These are phyloP conservation scores for Lamprotornis superbus DNA, from an alignment of 2,113 vertebrate species.

Conservation along the genomic window DNA sequence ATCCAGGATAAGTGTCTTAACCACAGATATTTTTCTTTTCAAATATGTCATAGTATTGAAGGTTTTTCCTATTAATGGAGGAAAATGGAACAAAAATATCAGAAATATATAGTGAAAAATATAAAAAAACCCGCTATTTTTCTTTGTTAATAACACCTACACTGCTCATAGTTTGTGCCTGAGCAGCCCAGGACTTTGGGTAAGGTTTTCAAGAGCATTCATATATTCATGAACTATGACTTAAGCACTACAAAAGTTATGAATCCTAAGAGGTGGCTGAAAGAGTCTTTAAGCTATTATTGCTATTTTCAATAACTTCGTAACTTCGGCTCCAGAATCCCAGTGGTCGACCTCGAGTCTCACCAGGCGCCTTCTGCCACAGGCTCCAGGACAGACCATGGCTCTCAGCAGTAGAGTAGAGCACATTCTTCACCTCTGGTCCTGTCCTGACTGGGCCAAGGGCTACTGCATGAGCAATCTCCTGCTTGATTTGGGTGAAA, in stretches of 20 bases:
- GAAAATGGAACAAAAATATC: neutral
- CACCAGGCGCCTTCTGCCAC: too few relatives aligned
- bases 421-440: too few relatives aligned
- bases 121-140: fast-evolving
- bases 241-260: neutral
- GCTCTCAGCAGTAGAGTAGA: too few relatives aligned
- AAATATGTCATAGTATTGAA: neutral
- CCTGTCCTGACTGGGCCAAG: too few relatives aligned
- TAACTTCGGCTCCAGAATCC: too few relatives aligned
- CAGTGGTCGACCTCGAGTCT: too few relatives aligned
- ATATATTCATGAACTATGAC: neutral
- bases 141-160: neutral
- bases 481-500: too few relatives aligned
- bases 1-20: neutral
- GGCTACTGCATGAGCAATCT: too few relatives aligned
- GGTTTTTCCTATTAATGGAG: neutral
- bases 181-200: neutral
- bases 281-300: neutral
- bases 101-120: neutral
- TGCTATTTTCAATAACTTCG: neutral
- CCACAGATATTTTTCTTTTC: neutral
- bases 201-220: neutral
- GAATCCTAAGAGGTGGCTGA: neutral
- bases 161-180: neutral
- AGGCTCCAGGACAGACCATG: too few relatives aligned